Base-by-base conservation (phyloP, 2,888 invertebrate species). In the Stenotaenia linearis region DNA sequence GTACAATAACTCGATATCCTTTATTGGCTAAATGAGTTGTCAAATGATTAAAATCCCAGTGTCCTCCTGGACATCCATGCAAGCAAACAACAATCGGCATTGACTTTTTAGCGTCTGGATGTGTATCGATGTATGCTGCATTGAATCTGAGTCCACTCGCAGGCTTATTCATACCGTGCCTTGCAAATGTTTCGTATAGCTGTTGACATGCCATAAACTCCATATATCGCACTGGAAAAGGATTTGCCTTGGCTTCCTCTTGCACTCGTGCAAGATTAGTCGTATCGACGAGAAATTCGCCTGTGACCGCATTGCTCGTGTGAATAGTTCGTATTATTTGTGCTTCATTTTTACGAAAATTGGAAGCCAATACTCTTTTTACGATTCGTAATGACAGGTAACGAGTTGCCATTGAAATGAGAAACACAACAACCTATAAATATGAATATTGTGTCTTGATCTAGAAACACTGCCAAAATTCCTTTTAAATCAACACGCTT, bases 21-120 rank as follows among this genome's bases (percentile, higher is more conserved):
- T 76, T 40, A 18, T 76, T n/a, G 9, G 50, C 76, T n/a, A 80
- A 28, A 21, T 56, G 75, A 9, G 35, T 37, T 9, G 75, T 75
- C 23, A 80, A n/a, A 30, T 76, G 45, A 23, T 79, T 79, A 18
- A 80, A 80, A 25, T 80, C 80, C 30, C 45, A 50, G 30, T 80
- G 80, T 18, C 75, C 40, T 1, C 80, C 80, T 12, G 80, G 80
- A 23, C 79, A 23, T 1, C 80, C 80, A 76, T 80, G 80, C 1
- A 80, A 30, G 23, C 75, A 69, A 50, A 80, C 79, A 23, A 80
- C 78, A 12, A 61, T 50, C 18, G 80, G 80, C 15, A n/a, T 74
- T 12, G 23, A 12, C 18, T 61, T 18, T 12, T 23, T 25, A 10
- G 78, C 78, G 18, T 35, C 15, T 0, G 78, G 78, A 15, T 61